These are phyloP conservation scores for Scrobipalpa atriplicella DNA, from an alignment of 2,888 invertebrate genomes.

Conservation along the genomic window DNA sequence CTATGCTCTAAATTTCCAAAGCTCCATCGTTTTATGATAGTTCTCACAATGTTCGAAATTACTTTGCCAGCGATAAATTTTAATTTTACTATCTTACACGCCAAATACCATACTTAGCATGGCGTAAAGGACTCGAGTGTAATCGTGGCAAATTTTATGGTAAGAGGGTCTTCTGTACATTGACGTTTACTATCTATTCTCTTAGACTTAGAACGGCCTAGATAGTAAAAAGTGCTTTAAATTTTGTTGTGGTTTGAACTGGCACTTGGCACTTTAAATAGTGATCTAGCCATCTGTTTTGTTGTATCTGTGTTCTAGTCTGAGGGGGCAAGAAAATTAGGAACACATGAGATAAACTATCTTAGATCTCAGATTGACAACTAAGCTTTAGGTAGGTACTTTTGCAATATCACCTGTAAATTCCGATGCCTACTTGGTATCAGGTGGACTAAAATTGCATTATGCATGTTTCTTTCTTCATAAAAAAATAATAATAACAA, in stretches of 20 bases:
- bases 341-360: too few species aligned
- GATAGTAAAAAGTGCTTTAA: conserved; percentile 14
- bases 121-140: conserved; percentile 30
- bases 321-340: too few species aligned
- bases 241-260: background rate
- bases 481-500: too few species aligned
- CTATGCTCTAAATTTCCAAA: conserved; percentile 17
- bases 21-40: conserved; percentile 15
- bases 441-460: too few species aligned
- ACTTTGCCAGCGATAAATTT: conserved; percentile 33
- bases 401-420: too few species aligned
- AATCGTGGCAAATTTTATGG: conserved; percentile 31
- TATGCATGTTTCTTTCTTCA: too few species aligned
- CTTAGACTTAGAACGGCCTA: background rate
- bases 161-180: conserved; percentile 31
- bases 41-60: conserved; percentile 25
- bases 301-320: too few species aligned
- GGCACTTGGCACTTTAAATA: background rate
- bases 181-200: conserved; percentile 31
- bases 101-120: conserved; percentile 36
- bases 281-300: background rate
- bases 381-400: too few species aligned
- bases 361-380: too few species aligned
- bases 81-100: conserved; percentile 33
- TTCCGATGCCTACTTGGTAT: too few species aligned